Percentiles rank a stretch among this genome's conserved stretches.
Evolutionary conservation across 2,888 invertebrate genomes (phyloP).

Genomic region (Buathra laborator): DNA sequence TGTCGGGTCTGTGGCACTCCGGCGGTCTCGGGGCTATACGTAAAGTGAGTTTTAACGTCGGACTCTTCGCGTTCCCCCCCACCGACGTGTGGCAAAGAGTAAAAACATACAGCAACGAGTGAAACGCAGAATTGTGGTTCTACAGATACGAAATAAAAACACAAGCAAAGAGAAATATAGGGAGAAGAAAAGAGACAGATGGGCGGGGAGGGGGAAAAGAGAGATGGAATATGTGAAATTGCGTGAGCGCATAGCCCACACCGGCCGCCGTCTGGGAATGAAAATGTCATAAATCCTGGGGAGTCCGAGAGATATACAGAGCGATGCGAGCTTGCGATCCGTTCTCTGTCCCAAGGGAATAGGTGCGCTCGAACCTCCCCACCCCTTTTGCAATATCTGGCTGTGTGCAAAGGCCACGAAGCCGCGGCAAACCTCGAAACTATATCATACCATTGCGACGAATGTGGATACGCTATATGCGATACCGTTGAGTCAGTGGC

Average conservation of each 20-base stretch:
- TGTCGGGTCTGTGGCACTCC: conserved; percentile 39
- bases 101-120: conserved; percentile 25
- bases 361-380: conserved; percentile 31
- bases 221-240: conserved; percentile 36
- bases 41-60: conserved; percentile 68
- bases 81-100: conserved; percentile 28
- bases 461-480: background rate
- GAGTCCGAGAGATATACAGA: conserved; percentile 35
- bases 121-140: conserved; percentile 41
- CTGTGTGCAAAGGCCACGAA: background rate
- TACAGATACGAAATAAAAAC: conserved; percentile 32
- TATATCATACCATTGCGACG: conserved; percentile 35
- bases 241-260: conserved; percentile 42
- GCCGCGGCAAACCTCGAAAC: conserved; percentile 29
- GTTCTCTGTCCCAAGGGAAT: conserved; percentile 35
- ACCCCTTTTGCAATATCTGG: background rate
- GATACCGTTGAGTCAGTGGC: conserved; percentile 34
- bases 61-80: conserved; percentile 22
- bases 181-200: conserved; percentile 13
- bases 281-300: conserved; percentile 52
- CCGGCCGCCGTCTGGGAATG: conserved; percentile 51
- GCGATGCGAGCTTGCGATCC: conserved; percentile 37
- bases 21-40: conserved; percentile 32
- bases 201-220: background rate
- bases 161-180: conserved; percentile 28